Conservation (phyloP, 92 coral and sea anemone genomes). For the Parazoanthus darwini region DNA sequence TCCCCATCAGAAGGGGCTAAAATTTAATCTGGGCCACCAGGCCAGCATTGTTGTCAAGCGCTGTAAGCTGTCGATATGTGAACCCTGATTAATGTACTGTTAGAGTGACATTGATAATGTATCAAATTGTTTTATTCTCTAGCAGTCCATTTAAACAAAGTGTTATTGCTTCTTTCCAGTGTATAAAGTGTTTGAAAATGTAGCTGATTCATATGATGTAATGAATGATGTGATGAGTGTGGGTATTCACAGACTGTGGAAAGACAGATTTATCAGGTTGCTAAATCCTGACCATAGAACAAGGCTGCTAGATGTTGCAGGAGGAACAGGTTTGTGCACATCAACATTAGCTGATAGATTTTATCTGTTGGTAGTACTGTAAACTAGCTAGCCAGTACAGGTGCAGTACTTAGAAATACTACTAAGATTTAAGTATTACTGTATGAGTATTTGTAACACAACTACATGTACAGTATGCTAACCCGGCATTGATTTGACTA, state of each 20-base stretch:
- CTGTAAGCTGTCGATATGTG: no score
- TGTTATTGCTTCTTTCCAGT: conserved; percentile 57
- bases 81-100: no score
- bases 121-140: no score
- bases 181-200: conserved; percentile 91
- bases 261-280: conserved; percentile 77
- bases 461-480: no score
- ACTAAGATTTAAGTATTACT: no score
- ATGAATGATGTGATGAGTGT: conserved; percentile 99
- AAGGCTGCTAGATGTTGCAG: conserved; percentile 95
- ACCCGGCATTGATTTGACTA: no score
- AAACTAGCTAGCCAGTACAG: not conserved
- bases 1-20: no score
- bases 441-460: no score
- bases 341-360: not conserved
- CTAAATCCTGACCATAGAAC: conserved; percentile 84
- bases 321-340: conserved; percentile 86
- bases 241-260: conserved; percentile 97
- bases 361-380: not conserved
- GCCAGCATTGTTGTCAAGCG: no score
- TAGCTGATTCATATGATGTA: conserved; percentile 87
- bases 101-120: no score
- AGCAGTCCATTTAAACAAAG: not conserved
- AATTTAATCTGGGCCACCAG: no score
- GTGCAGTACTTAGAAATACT: no score